Evolutionary conservation across 2,888 invertebrate genomes (phyloP), one percentile per base, ranked within the genome.

Genomic region (Tenthredo mesomela): DNA sequence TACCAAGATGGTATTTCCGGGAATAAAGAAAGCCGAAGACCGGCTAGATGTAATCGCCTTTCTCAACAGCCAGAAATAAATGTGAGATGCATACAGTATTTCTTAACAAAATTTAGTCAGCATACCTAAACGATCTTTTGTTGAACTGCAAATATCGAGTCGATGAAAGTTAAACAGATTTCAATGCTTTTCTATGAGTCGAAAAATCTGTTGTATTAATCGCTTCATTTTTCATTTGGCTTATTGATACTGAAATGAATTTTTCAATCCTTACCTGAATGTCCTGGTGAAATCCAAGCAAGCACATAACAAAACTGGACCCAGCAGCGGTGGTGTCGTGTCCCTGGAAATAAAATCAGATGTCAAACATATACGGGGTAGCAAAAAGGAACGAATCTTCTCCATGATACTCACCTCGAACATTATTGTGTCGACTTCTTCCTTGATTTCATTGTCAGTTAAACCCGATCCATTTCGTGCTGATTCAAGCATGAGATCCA

Each of bases 371-470:
- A 65, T n/a, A 37, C 21, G 47, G 10, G 47, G 43, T 47, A 29
- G 2, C 21, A 54, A 21, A 37, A 67, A 70, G 5, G 12, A n/a
- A 9, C 43, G 85, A 18, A 78, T 78, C 9, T 29, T 71, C 65
- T 65, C 73, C 43, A 37, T 73, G 75, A 77, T 84, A 71, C 78
- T 91, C 92, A 96, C 97, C 95, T 98, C 96, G 92, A 97, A 97
- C 97, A 97, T 97, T 88, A 97, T 97, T 0, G 97, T 97, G 91
- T 97, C 96, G 0, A 97, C 97, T 95, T 97, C 97, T 91, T 97
- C 97, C 89, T 96, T 96, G 88, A 97, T 96, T 93, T 97, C 97
- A 87, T 96, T 95, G 86, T 97, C 97, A 40, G 96, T 95, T 84
- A 97, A 95, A 67, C 95, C 95, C 84, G 95, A 96, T 10, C 96